phyloP scores from a whole-genome alignment of 2,797 vertebrate genomes.

The Leptoclinus maculatus region DNA sequence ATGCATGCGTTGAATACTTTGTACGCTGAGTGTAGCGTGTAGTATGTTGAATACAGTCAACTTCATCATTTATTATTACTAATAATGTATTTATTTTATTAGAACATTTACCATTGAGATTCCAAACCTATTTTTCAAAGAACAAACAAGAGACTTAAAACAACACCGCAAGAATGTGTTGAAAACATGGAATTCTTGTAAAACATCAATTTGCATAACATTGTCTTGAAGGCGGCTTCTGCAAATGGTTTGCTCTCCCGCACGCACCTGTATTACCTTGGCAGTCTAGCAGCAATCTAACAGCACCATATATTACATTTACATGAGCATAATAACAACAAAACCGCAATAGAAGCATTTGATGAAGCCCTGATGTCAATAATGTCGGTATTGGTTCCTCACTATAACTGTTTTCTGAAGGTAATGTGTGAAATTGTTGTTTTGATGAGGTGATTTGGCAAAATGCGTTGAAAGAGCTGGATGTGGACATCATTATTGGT shows the following conservation, averaged over 20 bases:
- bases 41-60: background rate
- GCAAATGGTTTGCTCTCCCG: background rate
- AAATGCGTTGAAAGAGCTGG: background rate
- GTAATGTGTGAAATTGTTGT: background rate
- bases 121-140: background rate
- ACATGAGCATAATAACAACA: background rate
- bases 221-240: background rate
- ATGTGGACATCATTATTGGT: background rate
- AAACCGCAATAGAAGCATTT: background rate
- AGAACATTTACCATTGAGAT: background rate
- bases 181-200: background rate
- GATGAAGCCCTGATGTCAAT: background rate
- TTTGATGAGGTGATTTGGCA: background rate
- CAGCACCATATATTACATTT: background rate
- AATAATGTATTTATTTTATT: background rate
- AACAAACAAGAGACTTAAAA: background rate
- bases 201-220: background rate
- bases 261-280: background rate
- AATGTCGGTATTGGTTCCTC: background rate
- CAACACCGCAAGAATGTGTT: background rate
- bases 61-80: background rate
- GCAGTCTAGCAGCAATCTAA: background rate
- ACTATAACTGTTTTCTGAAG: background rate
- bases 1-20: conserved; percentile 5
- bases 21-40: background rate